These are phyloP conservation scores for Amphiprion percula DNA, from an alignment of 2,113 vertebrate genomes.

Conservation along the genomic window DNA sequence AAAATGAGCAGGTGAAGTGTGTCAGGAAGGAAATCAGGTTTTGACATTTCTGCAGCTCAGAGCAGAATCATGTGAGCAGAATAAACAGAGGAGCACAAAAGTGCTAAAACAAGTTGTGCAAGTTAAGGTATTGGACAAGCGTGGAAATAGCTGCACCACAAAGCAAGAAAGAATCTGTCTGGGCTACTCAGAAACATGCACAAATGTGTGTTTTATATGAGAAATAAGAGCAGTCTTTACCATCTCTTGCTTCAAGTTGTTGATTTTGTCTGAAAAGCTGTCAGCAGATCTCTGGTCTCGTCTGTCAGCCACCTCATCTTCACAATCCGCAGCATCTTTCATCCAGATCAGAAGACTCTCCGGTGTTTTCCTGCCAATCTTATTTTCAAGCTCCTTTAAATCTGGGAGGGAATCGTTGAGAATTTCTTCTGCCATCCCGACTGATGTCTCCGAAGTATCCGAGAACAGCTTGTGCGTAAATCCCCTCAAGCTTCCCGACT, in stretches of 20 bases:
- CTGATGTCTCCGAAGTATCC: neutral
- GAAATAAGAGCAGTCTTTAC: constrained; percentile 78
- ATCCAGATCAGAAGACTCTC: constrained; percentile 87
- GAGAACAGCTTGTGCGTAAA: constrained; percentile 35
- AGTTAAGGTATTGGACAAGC: constrained; percentile 6
- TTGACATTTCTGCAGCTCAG: constrained; percentile 8
- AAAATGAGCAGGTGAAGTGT: constrained; percentile 19
- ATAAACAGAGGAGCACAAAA: neutral
- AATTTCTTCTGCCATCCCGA: constrained; percentile 76
- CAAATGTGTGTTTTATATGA: neutral
- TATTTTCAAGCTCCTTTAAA: constrained; percentile 87
- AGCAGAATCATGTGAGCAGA: neutral
- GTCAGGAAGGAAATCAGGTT: neutral
- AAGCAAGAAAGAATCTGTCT: neutral
- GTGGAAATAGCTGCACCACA: neutral
- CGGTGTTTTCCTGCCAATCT: constrained; percentile 88
- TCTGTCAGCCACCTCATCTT: constrained; percentile 48
- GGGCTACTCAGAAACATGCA: neutral
- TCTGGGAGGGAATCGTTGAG: constrained; percentile 76
- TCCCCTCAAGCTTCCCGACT: neutral
- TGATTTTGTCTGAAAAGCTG: constrained; percentile 85
- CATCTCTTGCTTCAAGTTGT: constrained; percentile 87
- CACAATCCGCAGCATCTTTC: constrained; percentile 72
- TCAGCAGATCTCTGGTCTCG: constrained; percentile 30
- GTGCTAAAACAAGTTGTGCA: constrained; percentile 56